Conservation (phyloP, 2,113 vertebrate species). For the Ranitomeya variabilis region DNA sequence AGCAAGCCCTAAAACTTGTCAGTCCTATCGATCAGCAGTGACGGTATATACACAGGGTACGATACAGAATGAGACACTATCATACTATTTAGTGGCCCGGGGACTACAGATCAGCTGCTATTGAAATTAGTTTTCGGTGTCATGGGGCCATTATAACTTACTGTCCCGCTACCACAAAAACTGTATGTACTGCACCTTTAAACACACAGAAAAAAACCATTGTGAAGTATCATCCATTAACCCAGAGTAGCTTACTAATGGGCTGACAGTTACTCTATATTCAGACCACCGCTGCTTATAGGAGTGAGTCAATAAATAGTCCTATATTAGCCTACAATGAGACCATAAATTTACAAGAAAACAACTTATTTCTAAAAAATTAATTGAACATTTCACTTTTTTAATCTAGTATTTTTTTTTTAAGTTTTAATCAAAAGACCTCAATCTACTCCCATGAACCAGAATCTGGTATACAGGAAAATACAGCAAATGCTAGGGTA, state of each 20-base stretch:
- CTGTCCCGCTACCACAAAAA: not conserved
- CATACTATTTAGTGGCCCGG: too few relatives aligned
- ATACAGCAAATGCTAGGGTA: too few relatives aligned
- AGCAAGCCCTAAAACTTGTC: too few relatives aligned
- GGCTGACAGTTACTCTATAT: not conserved
- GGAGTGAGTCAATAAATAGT: not conserved
- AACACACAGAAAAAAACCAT: not conserved
- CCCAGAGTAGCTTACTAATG: not conserved
- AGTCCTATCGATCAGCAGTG: too few relatives aligned
- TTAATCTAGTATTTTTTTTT: too few relatives aligned
- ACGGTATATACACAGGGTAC: too few relatives aligned
- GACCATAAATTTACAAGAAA: not conserved
- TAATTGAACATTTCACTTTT: not conserved
- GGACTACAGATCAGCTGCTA: too few relatives aligned
- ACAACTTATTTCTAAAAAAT: not conserved
- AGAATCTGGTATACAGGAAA: too few relatives aligned
- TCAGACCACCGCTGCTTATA: not conserved
- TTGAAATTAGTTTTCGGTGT: not conserved
- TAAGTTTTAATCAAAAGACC: too few relatives aligned
- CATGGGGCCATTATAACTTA: not conserved
- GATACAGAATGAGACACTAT: too few relatives aligned
- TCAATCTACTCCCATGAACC: too few relatives aligned
- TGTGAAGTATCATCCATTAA: not conserved
- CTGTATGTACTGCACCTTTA: not conserved
- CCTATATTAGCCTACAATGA: not conserved